Evolutionary conservation across 2,888 invertebrate genomes (phyloP).

Genomic region (Galerucella nymphaeae): DNA sequence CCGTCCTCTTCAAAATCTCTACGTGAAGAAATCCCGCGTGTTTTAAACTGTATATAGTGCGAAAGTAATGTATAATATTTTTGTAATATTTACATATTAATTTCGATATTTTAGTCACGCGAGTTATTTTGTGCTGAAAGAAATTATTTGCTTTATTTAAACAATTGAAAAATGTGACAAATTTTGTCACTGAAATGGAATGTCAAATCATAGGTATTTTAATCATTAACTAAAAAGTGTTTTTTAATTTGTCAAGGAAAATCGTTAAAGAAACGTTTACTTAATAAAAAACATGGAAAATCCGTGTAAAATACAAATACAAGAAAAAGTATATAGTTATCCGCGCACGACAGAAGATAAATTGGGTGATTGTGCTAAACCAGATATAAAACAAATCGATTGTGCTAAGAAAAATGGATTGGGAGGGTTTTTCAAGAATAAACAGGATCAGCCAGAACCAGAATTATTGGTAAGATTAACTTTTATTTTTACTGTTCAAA

Average conservation of each 20-base stretch:
- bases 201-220: slow-evolving; percentile 44
- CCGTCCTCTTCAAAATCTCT: slow-evolving; percentile 37
- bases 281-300: slow-evolving; percentile 50
- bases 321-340: slow-evolving; percentile 52
- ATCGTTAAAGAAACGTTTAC: slow-evolving; percentile 41
- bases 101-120: neutral
- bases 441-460: slow-evolving; percentile 37
- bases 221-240: slow-evolving; percentile 7
- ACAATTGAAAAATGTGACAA: slow-evolving; percentile 51
- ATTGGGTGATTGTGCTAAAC: slow-evolving; percentile 49
- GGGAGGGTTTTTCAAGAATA: slow-evolving; percentile 37
- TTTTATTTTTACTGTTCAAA: slow-evolving; percentile 6
- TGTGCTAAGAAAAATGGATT: slow-evolving; percentile 49
- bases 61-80: neutral
- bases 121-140: slow-evolving; percentile 4
- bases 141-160: slow-evolving; percentile 43
- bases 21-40: slow-evolving; percentile 36
- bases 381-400: slow-evolving; percentile 55
- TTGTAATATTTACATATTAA: neutral
- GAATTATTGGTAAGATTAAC: slow-evolving; percentile 43
- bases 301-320: slow-evolving; percentile 45
- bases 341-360: slow-evolving; percentile 45
- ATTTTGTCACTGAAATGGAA: slow-evolving; percentile 45
- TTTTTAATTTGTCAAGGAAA: slow-evolving; percentile 36
- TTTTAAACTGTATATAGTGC: slow-evolving; percentile 16